phyloP scores from a whole-genome alignment of 1,140 invertebrate genomes.

The Bursaphelenchus mucronatus region DNA sequence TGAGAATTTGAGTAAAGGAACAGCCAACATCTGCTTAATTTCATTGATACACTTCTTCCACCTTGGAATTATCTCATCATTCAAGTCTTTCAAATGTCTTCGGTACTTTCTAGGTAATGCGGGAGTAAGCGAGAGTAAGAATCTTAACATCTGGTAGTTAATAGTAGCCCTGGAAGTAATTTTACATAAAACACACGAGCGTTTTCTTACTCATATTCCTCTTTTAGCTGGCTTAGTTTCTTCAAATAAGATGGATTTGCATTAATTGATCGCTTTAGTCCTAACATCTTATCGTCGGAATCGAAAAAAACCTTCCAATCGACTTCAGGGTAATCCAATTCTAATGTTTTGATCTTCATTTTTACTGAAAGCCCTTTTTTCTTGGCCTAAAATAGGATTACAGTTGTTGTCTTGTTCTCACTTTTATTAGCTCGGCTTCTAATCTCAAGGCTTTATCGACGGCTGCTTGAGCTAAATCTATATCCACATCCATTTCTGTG shows the following conservation, averaged over 20 bases:
- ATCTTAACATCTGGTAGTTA: background rate
- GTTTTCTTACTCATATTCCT: no score
- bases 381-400: no score
- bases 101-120: background rate
- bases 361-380: no score
- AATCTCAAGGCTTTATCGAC: conserved; percentile 12
- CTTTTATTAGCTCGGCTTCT: background rate
- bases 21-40: conserved; percentile 1
- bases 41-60: conserved; percentile 12
- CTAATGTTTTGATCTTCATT: no score
- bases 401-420: background rate
- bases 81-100: background rate
- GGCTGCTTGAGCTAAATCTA: background rate
- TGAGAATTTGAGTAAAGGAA: conserved; percentile 7
- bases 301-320: no score
- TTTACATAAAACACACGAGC: background rate
- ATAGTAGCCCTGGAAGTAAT: conserved; percentile 2
- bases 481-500: conserved; percentile 14
- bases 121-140: background rate
- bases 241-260: no score
- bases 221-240: no score
- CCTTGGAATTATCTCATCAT: background rate
- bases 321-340: no score
- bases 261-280: no score
- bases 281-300: no score